Percentiles rank a stretch among this genome's conserved stretches.
phyloP scores from a whole-genome alignment of 2,797 vertebrate genomes.

The Anabacerthia variegaticeps region DNA sequence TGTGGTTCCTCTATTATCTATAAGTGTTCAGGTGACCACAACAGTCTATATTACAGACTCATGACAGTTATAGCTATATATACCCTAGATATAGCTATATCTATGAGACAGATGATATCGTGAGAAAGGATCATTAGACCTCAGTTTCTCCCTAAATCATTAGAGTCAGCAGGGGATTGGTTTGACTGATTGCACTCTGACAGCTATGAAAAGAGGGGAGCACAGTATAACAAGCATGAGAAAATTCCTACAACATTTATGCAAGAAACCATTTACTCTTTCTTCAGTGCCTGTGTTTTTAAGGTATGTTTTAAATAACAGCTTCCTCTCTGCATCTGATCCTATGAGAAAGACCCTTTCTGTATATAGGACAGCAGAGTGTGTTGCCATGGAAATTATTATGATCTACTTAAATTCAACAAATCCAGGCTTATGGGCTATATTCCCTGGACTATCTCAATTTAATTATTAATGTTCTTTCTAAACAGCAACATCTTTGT shows the following conservation, averaged over 20 bases:
- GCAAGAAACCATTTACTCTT: not conserved
- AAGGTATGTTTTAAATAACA: not conserved
- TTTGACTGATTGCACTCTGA: not conserved
- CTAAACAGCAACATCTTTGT: slow-evolving; percentile 20
- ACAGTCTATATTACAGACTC: not conserved
- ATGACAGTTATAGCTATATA: not conserved
- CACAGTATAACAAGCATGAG: not conserved
- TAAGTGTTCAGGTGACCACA: not conserved
- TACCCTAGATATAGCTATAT: not conserved
- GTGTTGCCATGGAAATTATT: slow-evolving; percentile 61
- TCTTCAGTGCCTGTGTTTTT: not conserved
- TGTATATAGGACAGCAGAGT: slow-evolving; percentile 47
- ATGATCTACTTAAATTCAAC: slow-evolving; percentile 47
- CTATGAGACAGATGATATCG: not conserved
- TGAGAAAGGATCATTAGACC: not conserved
- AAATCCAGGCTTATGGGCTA: not conserved
- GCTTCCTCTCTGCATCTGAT: not conserved
- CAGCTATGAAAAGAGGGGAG: not conserved
- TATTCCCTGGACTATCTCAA: not conserved
- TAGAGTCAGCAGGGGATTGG: not conserved
- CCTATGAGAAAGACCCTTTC: not conserved
- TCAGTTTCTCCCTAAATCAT: not conserved
- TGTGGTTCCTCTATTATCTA: not conserved
- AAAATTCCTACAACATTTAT: not conserved
- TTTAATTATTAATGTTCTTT: slow-evolving; percentile 46